Percentiles rank a stretch among this genome's conserved stretches.
Evolutionary conservation across 2,113 vertebrate genomes (phyloP).

Genomic region (Orycteropus afer): DNA sequence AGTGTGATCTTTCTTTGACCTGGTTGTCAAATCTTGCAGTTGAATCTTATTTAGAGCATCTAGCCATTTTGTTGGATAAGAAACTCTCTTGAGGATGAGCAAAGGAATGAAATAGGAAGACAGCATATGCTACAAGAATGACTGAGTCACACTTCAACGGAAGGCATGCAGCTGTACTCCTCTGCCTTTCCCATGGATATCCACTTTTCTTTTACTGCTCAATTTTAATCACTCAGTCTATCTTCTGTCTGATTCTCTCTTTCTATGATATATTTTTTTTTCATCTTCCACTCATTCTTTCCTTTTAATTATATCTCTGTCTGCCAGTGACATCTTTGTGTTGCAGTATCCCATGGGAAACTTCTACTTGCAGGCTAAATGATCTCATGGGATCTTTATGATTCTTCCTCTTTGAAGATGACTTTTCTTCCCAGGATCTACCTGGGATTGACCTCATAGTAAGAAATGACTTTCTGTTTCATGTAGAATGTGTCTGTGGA

Average conservation of each 20-base stretch:
- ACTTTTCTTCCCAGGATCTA: background rate
- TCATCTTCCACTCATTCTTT: background rate
- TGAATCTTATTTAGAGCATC: background rate
- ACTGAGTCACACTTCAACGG: background rate
- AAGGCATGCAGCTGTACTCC: fast-evolving
- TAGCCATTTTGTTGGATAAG: background rate
- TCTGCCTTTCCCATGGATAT: background rate
- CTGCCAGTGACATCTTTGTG: background rate
- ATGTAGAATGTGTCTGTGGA: background rate
- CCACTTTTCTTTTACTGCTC: background rate
- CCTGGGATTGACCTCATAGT: background rate
- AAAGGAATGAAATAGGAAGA: background rate
- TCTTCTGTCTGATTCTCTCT: background rate
- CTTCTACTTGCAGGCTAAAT: background rate
- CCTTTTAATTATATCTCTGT: background rate
- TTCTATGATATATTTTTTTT: background rate
- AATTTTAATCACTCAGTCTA: background rate
- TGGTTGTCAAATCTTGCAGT: background rate
- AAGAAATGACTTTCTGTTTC: background rate
- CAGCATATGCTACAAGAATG: fast-evolving
- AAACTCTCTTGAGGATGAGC: background rate
- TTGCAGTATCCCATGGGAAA: background rate
- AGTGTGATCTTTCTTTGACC: background rate
- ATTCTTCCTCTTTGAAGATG: background rate
- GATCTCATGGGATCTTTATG: background rate